These are phyloP conservation scores for Drosophila equinoxialis DNA, from an alignment of 1,140 invertebrate species.

Conservation along the genomic window DNA sequence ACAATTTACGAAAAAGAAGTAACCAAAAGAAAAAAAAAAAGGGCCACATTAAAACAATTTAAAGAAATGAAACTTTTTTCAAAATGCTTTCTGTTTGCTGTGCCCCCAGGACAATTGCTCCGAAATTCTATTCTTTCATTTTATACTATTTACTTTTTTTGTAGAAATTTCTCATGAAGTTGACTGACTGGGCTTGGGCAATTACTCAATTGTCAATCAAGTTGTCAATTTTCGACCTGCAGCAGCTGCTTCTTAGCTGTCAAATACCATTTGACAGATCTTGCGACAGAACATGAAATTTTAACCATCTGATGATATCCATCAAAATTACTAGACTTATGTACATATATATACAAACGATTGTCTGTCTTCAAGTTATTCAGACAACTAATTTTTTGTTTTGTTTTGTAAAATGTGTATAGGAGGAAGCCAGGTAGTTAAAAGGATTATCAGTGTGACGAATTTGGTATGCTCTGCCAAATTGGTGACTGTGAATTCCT, in stretches of 20 bases:
- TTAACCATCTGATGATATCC: constrained; percentile 40
- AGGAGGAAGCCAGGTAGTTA: too few species aligned
- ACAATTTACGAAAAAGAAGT: constrained; percentile 56
- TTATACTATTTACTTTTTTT: background rate
- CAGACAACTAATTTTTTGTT: too few species aligned
- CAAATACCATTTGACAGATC: constrained; percentile 69
- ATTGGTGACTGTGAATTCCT: too few species aligned
- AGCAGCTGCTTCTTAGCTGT: constrained; percentile 66
- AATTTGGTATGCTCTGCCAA: background rate
- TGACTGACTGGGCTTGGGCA: constrained; percentile 25
- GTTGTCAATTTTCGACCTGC: constrained; percentile 64
- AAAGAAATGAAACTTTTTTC: constrained; percentile 37
- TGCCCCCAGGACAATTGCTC: constrained; percentile 44
- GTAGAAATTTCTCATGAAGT: background rate
- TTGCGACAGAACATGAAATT: constrained; percentile 40
- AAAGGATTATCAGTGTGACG: background rate
- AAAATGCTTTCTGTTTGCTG: constrained; percentile 35
- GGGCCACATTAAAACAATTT: constrained; percentile 10
- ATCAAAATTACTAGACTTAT: constrained; percentile 54
- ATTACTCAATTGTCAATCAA: constrained; percentile 80
- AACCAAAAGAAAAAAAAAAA: constrained; percentile 17
- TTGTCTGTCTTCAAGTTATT: constrained; percentile 15
- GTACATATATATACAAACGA: constrained; percentile 29
- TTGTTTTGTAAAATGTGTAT: too few species aligned
- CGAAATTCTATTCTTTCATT: constrained; percentile 15